Conservation (phyloP, 2,888 invertebrate species). For the Ametastegia equiseti region DNA sequence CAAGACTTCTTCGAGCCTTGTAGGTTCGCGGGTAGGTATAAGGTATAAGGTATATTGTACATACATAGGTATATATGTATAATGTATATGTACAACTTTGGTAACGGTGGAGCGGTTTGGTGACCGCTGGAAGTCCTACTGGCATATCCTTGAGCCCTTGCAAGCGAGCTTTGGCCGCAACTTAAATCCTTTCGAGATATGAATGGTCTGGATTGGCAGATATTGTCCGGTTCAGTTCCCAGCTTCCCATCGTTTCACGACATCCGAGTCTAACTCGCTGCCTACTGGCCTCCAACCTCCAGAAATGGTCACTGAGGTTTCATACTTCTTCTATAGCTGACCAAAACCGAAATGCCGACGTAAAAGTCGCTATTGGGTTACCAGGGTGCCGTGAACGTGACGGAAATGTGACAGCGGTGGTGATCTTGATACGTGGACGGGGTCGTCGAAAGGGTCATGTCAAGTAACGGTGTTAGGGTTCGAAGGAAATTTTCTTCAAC, state of each 20-base stretch:
- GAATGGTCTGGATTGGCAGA: slow-evolving; percentile 63
- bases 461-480: background rate
- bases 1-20: too few species aligned
- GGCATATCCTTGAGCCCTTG: slow-evolving; percentile 22
- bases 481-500: background rate
- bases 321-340: background rate
- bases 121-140: slow-evolving; percentile 51
- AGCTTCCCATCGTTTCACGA: background rate
- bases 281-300: background rate
- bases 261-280: background rate
- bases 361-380: slow-evolving; percentile 45
- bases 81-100: too few species aligned
- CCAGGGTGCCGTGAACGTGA: slow-evolving; percentile 43
- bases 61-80: too few species aligned
- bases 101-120: slow-evolving; percentile 48
- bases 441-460: background rate
- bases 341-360: slow-evolving; percentile 2
- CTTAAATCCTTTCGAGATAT: slow-evolving; percentile 60
- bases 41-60: slow-evolving; percentile 22
- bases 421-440: slow-evolving; percentile 24
- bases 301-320: too few species aligned
- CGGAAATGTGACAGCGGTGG: slow-evolving; percentile 41
- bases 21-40: background rate
- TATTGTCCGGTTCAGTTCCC: slow-evolving; percentile 56
- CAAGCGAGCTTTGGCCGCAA: slow-evolving; percentile 38